Percentiles rank a stretch among this genome's conserved stretches.
These are phyloP conservation scores for Spisula solida DNA, from an alignment of 2,888 invertebrate species.

Conservation along the genomic window DNA sequence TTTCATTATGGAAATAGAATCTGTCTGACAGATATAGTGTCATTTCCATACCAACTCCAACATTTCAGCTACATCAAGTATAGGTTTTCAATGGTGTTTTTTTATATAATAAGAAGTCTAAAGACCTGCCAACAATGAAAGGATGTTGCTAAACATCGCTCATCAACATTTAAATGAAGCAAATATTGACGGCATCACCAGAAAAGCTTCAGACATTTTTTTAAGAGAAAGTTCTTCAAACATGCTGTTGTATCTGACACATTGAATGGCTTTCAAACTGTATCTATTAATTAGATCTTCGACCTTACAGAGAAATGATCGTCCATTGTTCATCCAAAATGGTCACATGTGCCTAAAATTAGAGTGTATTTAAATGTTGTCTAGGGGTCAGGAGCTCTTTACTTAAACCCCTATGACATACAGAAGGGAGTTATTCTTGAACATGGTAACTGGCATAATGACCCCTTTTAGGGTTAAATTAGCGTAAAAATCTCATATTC, in stretches of 20 bases:
- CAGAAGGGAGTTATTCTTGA: neutral
- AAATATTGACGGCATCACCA: neutral
- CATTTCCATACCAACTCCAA: constrained; percentile 24
- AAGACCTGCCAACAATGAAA: neutral
- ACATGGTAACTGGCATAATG: constrained; percentile 22
- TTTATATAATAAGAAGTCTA: neutral
- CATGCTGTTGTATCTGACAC: neutral
- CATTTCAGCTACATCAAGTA: neutral
- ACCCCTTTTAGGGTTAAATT: constrained; percentile 46
- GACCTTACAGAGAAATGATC: neutral
- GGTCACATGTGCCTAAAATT: constrained; percentile 3
- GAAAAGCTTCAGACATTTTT: neutral
- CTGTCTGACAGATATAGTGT: constrained; percentile 18
- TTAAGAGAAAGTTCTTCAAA: neutral
- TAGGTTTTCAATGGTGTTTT: neutral
- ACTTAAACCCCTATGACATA: constrained; percentile 7
- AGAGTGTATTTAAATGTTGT: neutral
- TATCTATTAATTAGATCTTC: neutral
- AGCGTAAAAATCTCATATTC: constrained; percentile 32
- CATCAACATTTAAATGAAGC: neutral
- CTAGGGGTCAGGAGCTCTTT: constrained; percentile 27
- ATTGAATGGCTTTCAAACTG: neutral
- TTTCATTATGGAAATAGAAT: constrained; percentile 33
- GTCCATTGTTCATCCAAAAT: neutral
- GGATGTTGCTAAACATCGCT: neutral